Evolutionary conservation across 2,113 vertebrate genomes (phyloP).

Genomic region (Perccottus glenii): DNA sequence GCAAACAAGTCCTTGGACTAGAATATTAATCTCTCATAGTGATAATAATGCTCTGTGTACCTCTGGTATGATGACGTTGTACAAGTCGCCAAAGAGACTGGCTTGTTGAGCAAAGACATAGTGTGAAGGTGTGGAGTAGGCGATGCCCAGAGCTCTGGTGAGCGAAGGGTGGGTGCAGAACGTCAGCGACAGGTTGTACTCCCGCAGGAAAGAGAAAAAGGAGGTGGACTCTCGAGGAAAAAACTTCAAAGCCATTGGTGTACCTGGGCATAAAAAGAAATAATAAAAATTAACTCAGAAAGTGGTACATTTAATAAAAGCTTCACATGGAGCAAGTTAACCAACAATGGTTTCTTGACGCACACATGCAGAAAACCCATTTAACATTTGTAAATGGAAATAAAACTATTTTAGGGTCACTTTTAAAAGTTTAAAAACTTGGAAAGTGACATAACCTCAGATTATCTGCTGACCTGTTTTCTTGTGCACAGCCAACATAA

Average conservation of each 20-base stretch:
- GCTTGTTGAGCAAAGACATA: slow-evolving; percentile 88
- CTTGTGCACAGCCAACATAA: slow-evolving; percentile 83
- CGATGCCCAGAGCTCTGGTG: slow-evolving; percentile 81
- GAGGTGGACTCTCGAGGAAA: slow-evolving; percentile 79
- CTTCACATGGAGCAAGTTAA: too few relatives aligned
- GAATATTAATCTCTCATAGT: too few relatives aligned
- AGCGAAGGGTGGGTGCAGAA: slow-evolving; percentile 85
- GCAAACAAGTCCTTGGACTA: too few relatives aligned
- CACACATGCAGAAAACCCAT: too few relatives aligned
- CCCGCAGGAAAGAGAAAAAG: slow-evolving; percentile 81
- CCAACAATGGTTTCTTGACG: too few relatives aligned
- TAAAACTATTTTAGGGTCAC: too few relatives aligned
- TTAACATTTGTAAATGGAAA: too few relatives aligned
- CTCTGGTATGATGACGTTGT: slow-evolving; percentile 80
- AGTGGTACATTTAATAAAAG: too few relatives aligned
- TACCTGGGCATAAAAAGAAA: slow-evolving; percentile 69
- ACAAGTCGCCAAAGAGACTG: slow-evolving; percentile 85
- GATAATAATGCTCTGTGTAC: not conserved
- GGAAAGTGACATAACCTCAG: too few relatives aligned
- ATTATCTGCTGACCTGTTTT: slow-evolving; percentile 72
- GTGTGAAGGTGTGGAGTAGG: slow-evolving; percentile 81
- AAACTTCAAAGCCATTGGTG: slow-evolving; percentile 85
- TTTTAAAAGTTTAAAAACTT: too few relatives aligned
- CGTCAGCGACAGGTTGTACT: slow-evolving; percentile 85
- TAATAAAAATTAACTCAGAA: too few relatives aligned